Percentiles rank a stretch among this genome's conserved stretches.
These are phyloP conservation scores for Myotis planiceps DNA, from an alignment of 2,797 vertebrate species.

Conservation along the genomic window DNA sequence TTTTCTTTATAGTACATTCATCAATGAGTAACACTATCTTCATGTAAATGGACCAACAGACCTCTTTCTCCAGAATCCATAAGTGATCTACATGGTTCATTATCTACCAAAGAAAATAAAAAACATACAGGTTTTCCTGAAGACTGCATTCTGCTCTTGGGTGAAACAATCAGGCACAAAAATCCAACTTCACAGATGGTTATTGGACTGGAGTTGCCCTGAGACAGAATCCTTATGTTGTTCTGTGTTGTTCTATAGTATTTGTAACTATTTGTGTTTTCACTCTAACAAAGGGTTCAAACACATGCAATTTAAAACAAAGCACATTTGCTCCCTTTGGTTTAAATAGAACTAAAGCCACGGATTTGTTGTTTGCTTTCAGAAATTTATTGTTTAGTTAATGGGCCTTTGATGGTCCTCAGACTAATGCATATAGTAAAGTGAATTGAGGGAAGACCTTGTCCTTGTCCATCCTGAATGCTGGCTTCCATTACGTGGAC, in stretches of 20 bases:
- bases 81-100: not conserved
- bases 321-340: not conserved
- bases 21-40: not conserved
- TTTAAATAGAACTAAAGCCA: not conserved
- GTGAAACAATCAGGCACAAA: not conserved
- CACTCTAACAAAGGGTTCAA: not conserved
- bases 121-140: not conserved
- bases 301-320: slow-evolving; percentile 10
- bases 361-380: not conserved
- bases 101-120: not conserved
- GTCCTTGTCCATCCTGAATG: slow-evolving; percentile 69
- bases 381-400: not conserved
- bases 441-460: slow-evolving; percentile 7
- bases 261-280: slow-evolving; percentile 29
- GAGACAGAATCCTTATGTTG: not conserved
- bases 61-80: not conserved
- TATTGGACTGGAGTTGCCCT: not conserved
- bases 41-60: not conserved
- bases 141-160: not conserved
- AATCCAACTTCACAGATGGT: not conserved
- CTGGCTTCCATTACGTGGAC: slow-evolving; percentile 78
- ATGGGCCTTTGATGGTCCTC: not conserved
- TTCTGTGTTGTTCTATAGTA: not conserved
- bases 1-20: not conserved
- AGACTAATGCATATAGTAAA: not conserved